These are phyloP conservation scores for Diorhabda sublineata DNA, from an alignment of 1,140 invertebrate species.

Conservation along the genomic window DNA sequence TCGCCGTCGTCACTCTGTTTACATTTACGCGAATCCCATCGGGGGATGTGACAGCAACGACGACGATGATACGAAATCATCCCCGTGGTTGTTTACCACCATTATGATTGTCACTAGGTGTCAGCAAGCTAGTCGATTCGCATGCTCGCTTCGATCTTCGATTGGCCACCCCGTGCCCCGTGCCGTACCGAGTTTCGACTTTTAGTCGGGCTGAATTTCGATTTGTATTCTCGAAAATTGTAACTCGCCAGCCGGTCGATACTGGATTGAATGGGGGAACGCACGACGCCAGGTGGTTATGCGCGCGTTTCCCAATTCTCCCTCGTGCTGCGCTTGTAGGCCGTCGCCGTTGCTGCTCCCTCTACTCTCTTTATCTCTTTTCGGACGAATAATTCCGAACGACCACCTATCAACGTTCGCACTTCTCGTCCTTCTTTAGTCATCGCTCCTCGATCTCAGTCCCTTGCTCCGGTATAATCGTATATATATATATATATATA, in stretches of 20 bases:
- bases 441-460: too few relatives aligned
- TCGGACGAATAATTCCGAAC: too few relatives aligned
- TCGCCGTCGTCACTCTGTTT: slow-evolving; percentile 19
- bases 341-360: slow-evolving; percentile 27
- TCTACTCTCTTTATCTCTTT: background rate
- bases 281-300: slow-evolving; percentile 47
- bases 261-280: slow-evolving; percentile 47
- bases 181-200: slow-evolving; percentile 31
- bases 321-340: slow-evolving; percentile 43
- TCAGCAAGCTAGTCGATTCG: slow-evolving; percentile 19
- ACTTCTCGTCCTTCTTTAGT: too few relatives aligned
- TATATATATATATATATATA: too few relatives aligned
- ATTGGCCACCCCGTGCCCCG: slow-evolving; percentile 26
- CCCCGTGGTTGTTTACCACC: slow-evolving; percentile 9
- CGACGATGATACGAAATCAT: slow-evolving; percentile 11
- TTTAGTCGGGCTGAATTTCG: slow-evolving; percentile 39
- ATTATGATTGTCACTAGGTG: slow-evolving; percentile 14
- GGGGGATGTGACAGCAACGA: background rate
- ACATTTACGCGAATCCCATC: slow-evolving; percentile 8
- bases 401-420: too few relatives aligned
- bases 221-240: slow-evolving; percentile 41
- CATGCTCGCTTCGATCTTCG: slow-evolving; percentile 32
- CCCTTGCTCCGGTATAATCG: too few relatives aligned
- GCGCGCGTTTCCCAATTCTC: slow-evolving; percentile 39
- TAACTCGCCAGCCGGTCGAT: slow-evolving; percentile 45